Evolutionary conservation across 2,888 invertebrate species (phyloP).

Genomic region (Emmelina monodactyla): DNA sequence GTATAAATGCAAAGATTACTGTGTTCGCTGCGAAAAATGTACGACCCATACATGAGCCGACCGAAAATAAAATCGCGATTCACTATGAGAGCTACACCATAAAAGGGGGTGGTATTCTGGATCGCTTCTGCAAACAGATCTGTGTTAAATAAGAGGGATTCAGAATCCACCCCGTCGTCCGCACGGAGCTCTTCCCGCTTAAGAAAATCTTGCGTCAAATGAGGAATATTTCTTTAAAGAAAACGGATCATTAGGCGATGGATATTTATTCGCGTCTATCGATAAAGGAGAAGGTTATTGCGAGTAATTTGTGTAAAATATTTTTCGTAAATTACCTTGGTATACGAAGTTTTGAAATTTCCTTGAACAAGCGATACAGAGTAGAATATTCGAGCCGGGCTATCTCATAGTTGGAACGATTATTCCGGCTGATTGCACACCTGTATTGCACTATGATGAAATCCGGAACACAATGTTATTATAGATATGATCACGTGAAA

Average conservation of each 20-base stretch:
- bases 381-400: no score
- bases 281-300: no score
- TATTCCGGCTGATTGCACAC: conserved; percentile 46
- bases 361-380: no score
- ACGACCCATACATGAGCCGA: conserved; percentile 56
- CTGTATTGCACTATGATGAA: conserved; percentile 30
- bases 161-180: conserved; percentile 26
- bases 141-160: conserved; percentile 67
- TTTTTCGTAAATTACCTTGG: no score
- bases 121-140: conserved; percentile 65
- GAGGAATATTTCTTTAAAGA: conserved; percentile 1
- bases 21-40: conserved; percentile 59
- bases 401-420: no score
- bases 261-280: not conserved
- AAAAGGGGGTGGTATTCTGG: conserved; percentile 53
- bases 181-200: conserved; percentile 16
- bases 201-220: conserved; percentile 22
- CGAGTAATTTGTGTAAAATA: no score
- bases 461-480: no score
- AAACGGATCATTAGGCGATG: conserved; percentile 29
- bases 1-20: conserved; percentile 65
- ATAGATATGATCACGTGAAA: no score
- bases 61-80: conserved; percentile 64
- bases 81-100: conserved; percentile 64
- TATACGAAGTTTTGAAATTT: no score